Evolutionary conservation across 1,140 invertebrate species (phyloP).

Genomic region (Drosophila tropicalis): DNA sequence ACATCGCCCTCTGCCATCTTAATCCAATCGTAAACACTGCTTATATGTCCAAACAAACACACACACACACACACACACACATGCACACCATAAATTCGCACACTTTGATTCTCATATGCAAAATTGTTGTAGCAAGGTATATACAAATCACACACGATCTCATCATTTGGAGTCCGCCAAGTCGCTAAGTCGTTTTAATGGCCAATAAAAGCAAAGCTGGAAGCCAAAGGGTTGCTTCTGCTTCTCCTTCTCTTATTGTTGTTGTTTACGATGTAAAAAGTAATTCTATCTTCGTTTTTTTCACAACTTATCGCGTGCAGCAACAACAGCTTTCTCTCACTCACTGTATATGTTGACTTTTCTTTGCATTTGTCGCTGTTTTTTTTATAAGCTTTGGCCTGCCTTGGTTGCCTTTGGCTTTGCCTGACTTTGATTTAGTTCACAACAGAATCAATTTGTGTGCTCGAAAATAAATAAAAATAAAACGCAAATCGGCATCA

Average conservation of each 20-base stretch:
- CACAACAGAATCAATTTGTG: conserved; percentile 69
- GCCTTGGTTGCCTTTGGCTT: conserved; percentile 38
- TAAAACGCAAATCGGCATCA: conserved; percentile 70
- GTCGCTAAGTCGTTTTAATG: conserved; percentile 83
- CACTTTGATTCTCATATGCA: conserved; percentile 47
- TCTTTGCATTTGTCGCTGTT: conserved; percentile 8
- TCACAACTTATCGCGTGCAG: conserved; percentile 77
- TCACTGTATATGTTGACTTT: conserved; percentile 19
- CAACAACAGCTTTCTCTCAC: conserved; percentile 41
- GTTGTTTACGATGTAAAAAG: conserved; percentile 78
- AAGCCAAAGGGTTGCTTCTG: conserved; percentile 59
- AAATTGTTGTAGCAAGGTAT: conserved; percentile 61
- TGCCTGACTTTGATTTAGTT: conserved; percentile 74
- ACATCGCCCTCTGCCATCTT: neutral
- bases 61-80: conserved; percentile 3
- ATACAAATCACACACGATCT: conserved; percentile 54
- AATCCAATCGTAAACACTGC: conserved; percentile 27
- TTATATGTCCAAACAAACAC: conserved; percentile 25
- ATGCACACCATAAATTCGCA: conserved; percentile 3
- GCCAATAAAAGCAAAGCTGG: conserved; percentile 82
- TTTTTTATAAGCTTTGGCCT: conserved; percentile 21
- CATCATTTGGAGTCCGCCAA: conserved; percentile 59
- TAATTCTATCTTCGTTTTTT: conserved; percentile 49
- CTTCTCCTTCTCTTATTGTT: conserved; percentile 32
- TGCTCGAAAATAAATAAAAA: conserved; percentile 78